Evolutionary conservation across 2,113 vertebrate species (phyloP), one percentile per base, ranked within the genome.

Genomic region (Carassius carassius): DNA sequence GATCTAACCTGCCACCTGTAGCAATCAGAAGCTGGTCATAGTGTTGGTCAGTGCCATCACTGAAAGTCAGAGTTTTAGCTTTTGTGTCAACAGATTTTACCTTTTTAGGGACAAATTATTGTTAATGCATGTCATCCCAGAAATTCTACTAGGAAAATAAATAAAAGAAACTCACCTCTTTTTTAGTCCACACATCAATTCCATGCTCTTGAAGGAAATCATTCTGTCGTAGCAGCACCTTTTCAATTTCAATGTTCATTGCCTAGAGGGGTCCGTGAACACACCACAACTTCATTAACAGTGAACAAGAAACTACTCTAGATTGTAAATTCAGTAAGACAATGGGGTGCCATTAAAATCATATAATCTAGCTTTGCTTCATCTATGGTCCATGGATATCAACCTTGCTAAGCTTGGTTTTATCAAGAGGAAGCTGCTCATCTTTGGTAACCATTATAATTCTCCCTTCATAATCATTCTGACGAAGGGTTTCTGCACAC

Each of bases 381-480:
- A 62, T 25, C 4, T 25, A 35, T 49, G 19, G 8, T 51, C 2
- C 54, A 25, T 17, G 37, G 29, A 11, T 14, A 82, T 88, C 0
- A 49, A 97, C 97, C 95, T 98, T 97, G 89, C 94, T 98, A 56
- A 98, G 92, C 85, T 96, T 96, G 82, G 96, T 86, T 70, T 94
- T 95, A 93, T 97, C 96, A 5, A 95, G 95, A 0, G 97, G 96
- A 5, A 92, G 89, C 0, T 96, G 85, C 0, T 81, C 90, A 84
- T 97, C 96, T 23, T 85, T 95, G 84, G 95, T 97, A 81, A 94
- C 90, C 85, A 97, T 92, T 89, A 97, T 76, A 87, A 97, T 94
- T 86, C 94, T 92, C 83, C 97, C 96, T 0, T 87, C 91, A 81
- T 96, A 97, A 35, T 92, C 90, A 85, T 96, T 95, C 86, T 97